These are phyloP conservation scores for Merops nubicus DNA, from an alignment of 2,113 vertebrate genomes.

Conservation along the genomic window DNA sequence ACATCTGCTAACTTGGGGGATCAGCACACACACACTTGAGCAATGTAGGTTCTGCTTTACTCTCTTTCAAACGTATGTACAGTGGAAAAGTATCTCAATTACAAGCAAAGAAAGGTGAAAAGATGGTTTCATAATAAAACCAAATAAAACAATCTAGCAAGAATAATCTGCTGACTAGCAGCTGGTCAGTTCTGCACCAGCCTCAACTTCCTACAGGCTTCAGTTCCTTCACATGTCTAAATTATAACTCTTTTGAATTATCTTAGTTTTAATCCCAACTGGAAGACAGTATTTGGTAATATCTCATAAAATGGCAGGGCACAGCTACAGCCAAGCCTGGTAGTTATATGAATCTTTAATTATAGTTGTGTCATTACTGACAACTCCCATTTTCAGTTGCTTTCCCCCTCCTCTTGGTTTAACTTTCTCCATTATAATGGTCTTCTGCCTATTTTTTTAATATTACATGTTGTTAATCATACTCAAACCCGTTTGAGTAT, in stretches of 20 bases:
- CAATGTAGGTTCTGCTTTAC: neutral
- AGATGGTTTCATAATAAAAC: neutral
- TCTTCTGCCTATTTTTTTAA: neutral
- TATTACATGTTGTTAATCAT: neutral
- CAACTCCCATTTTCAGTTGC: neutral
- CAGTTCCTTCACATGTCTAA: rapidly evolving
- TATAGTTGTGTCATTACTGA: neutral
- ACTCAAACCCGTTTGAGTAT: neutral
- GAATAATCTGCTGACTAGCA: neutral
- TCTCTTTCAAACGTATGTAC: neutral
- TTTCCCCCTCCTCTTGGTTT: neutral
- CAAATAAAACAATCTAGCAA: neutral
- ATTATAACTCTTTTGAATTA: neutral
- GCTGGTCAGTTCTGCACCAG: neutral
- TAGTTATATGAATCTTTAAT: neutral
- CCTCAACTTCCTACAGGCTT: neutral
- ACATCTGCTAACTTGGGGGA: neutral
- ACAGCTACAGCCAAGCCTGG: neutral
- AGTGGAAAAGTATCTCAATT: neutral
- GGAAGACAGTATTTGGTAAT: neutral
- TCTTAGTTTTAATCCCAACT: neutral
- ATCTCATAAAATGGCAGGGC: neutral
- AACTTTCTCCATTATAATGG: neutral
- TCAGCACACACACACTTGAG: neutral
- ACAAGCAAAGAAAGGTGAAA: neutral